Evolutionary conservation across 2,888 invertebrate genomes (phyloP).

Genomic region (Nematopogon swammerdamellus): DNA sequence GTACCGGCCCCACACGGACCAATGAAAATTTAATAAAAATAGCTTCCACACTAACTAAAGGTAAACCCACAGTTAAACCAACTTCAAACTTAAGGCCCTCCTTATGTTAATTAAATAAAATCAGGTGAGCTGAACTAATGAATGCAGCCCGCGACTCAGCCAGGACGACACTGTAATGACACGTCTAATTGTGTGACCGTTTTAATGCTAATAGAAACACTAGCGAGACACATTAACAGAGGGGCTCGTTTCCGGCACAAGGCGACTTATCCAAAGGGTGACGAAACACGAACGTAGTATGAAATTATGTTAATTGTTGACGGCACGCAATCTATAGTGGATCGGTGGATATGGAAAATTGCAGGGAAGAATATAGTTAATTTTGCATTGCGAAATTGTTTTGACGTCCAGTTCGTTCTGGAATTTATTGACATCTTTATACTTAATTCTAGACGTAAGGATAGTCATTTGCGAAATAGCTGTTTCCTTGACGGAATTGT

Average conservation of each 20-base stretch:
- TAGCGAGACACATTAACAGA: conserved; percentile 2
- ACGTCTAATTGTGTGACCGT: conserved; percentile 45
- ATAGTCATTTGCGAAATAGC: no score
- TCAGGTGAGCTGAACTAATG: conserved; percentile 57
- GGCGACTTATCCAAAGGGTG: neutral
- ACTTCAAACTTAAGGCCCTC: neutral
- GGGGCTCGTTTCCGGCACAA: conserved; percentile 9
- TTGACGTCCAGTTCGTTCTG: no score
- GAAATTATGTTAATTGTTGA: neutral
- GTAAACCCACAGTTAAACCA: neutral
- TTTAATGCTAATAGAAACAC: conserved; percentile 35
- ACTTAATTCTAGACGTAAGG: no score
- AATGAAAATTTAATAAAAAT: no score
- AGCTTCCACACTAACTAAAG: neutral
- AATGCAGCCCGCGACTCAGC: conserved; percentile 34
- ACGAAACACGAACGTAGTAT: neutral
- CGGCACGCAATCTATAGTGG: no score
- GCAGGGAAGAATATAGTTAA: no score
- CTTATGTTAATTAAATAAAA: conserved; percentile 47
- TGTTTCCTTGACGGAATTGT: no score
- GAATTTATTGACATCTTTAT: no score
- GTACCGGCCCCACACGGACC: no score
- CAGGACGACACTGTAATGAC: conserved; percentile 42
- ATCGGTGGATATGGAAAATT: no score
- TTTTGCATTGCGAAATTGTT: no score